Base-by-base conservation (phyloP, 2,888 invertebrate species). In the Pristionchus mayeri region DNA sequence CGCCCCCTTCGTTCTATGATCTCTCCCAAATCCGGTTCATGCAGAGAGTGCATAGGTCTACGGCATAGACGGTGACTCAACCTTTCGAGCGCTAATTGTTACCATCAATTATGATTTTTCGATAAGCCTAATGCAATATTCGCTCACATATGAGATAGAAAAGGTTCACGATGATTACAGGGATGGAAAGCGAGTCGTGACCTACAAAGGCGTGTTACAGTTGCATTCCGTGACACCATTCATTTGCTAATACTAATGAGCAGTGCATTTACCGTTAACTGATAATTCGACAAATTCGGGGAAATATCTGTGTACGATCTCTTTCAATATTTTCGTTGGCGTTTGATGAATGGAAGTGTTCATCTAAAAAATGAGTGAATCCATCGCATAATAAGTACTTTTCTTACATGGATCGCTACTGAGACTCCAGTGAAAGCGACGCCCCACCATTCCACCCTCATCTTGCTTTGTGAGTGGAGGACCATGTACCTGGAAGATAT, bases 201-300 rank as follows among this genome's bases (percentile, higher is more conserved):
- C 71, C 71, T 71, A 0, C 37, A 37, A 67, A 2, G 18, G 30
- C n/a, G n/a, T n/a, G n/a, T n/a, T n/a, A n/a, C n/a, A n/a, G n/a
- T n/a, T 27, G 34, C n/a, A n/a, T n/a, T n/a, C n/a, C n/a, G n/a
- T n/a, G n/a, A n/a, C n/a, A n/a, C n/a, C n/a, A n/a, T n/a, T n/a
- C n/a, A n/a, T n/a, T n/a, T n/a, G n/a, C n/a, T n/a, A n/a, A n/a
- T n/a, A n/a, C n/a, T n/a, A n/a, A n/a, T n/a, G n/a, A n/a, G n/a
- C n/a, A n/a, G n/a, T n/a, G n/a, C n/a, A n/a, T n/a, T 21, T 50
- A 78, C 76, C 76, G 40, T 78, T 78, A 3, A 78, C 30, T 21
- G 50, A n/a, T 30, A 78, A 16, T 24, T 24, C 50, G 40, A 21
- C n/a, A 40, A 78, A 78, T 21, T 78, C 76, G 11, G 76, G 76